phyloP scores from a whole-genome alignment of 2,888 invertebrate species.

The Sphinx pinastri region DNA sequence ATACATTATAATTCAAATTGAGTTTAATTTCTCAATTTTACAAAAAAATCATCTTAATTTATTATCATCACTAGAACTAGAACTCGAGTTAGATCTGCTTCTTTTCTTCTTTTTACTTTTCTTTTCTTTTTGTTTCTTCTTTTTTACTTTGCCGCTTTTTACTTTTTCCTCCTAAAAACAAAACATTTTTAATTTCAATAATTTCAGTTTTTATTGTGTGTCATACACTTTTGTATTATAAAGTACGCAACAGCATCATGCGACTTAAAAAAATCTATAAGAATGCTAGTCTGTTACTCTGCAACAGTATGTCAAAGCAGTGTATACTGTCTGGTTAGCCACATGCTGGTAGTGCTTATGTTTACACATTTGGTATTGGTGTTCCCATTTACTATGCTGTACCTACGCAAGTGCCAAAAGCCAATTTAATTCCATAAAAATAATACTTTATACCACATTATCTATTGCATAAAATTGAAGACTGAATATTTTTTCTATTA shows the following conservation, averaged over 20 bases:
- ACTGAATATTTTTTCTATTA: no score
- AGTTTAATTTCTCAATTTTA: background rate
- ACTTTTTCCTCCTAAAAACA: constrained; percentile 56
- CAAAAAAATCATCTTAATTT: constrained; percentile 26
- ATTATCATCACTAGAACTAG: constrained; percentile 46
- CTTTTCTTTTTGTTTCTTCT: constrained; percentile 67
- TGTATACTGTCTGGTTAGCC: no score
- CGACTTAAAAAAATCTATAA: background rate
- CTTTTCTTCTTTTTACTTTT: constrained; percentile 70
- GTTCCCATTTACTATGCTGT: no score
- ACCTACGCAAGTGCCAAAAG: no score
- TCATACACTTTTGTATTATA: no score
- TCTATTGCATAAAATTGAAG: no score
- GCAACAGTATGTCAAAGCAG: no score
- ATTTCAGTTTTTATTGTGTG: background rate
- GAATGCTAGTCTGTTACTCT: background rate
- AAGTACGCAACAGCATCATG: no score
- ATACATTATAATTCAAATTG: background rate
- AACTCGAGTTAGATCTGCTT: constrained; percentile 60
- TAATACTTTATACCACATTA: background rate
- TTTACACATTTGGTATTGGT: no score
- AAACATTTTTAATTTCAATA: background rate
- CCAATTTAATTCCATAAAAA: background rate
- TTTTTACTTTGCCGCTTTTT: constrained; percentile 57
- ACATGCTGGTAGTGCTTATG: no score